Base-by-base conservation (phyloP, 2,113 vertebrate species). In the Colinus virginianus region DNA sequence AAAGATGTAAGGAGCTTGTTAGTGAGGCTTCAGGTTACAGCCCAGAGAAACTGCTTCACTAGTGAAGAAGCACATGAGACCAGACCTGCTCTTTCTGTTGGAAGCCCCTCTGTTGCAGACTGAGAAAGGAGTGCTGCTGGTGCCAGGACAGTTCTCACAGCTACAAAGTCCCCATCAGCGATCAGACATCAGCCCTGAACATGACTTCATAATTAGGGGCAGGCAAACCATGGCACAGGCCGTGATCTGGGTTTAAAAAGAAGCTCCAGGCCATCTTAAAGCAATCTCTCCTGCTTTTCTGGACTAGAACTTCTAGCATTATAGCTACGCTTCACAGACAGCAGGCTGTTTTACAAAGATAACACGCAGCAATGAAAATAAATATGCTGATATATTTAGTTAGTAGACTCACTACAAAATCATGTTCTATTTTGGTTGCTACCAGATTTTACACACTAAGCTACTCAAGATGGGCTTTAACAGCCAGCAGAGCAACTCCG, bases 371-470 rank as follows among this genome's bases (percentile, higher is more conserved):
- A 87, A 69, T 36, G 59, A n/a, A 90, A 93, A 83, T n/a, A 89
- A 95, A 79, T 63, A 93, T 82, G 76, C 78, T 34, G 78, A 85
- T 93, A 87, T 87, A 95, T 89, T 92, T 95, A 94, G 89, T 43
- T 55, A 34, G 49, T 55, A 43, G 2, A 42, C 76, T 95, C 93
- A 91, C 68, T 49, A 55, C 16, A 58, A 66, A 87, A 85, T 59
- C 84, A 90, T 14, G 45, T 46, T 91, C 93, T 94, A 85, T 93
- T 96, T 87, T 55, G 45, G 94, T 80, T 87, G 63, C 78, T 91
- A 56, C 45, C 16, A 28, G 75, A 34, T 90, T 87, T 84, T 68
- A 61, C 7, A 22, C 4, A 58, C 53, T 36, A 43, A 5, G 32
- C 66, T 63, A 34, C 8, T 12, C 6, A 61, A 59, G 70, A 86